phyloP scores from a whole-genome alignment of 2,888 invertebrate species.

The Cosmia pyralina region DNA sequence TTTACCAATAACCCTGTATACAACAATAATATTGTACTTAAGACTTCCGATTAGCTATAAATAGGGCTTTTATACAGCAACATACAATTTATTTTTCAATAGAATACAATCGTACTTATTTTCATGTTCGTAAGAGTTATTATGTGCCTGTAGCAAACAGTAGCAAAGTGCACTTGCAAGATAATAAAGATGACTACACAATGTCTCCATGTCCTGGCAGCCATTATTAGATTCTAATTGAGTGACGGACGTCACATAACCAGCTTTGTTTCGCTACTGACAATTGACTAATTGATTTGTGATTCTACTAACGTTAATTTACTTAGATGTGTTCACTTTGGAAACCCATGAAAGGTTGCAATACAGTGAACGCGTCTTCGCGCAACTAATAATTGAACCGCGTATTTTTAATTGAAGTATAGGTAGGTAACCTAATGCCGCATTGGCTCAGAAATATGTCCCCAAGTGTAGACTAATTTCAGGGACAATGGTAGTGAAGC shows the following conservation, averaged over 20 bases:
- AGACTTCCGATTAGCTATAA: neutral
- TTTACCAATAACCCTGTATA: too few relatives aligned
- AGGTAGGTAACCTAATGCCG: constrained; percentile 25
- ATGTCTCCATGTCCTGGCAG: constrained; percentile 26
- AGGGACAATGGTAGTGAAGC: constrained; percentile 90
- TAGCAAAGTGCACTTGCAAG: constrained; percentile 21
- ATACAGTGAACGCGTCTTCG: constrained; percentile 25
- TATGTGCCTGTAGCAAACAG: neutral
- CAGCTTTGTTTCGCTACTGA: constrained; percentile 48
- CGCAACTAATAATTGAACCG: constrained; percentile 12
- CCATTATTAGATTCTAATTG: constrained; percentile 48
- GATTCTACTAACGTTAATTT: constrained; percentile 41
- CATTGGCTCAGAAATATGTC: constrained; percentile 55
- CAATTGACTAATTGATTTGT: constrained; percentile 59
- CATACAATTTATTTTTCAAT: neutral
- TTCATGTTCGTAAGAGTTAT: neutral
- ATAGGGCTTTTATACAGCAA: neutral
- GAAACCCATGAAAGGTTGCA: neutral
- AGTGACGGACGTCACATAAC: constrained; percentile 59
- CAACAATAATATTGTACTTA: neutral
- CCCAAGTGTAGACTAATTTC: constrained; percentile 76
- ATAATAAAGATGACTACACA: constrained; percentile 32
- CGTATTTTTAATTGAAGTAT: constrained; percentile 3
- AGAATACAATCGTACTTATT: neutral
- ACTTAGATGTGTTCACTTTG: constrained; percentile 26